These are phyloP conservation scores for Carpatolechia fugitivella DNA, from an alignment of 2,888 invertebrate species.

Conservation along the genomic window DNA sequence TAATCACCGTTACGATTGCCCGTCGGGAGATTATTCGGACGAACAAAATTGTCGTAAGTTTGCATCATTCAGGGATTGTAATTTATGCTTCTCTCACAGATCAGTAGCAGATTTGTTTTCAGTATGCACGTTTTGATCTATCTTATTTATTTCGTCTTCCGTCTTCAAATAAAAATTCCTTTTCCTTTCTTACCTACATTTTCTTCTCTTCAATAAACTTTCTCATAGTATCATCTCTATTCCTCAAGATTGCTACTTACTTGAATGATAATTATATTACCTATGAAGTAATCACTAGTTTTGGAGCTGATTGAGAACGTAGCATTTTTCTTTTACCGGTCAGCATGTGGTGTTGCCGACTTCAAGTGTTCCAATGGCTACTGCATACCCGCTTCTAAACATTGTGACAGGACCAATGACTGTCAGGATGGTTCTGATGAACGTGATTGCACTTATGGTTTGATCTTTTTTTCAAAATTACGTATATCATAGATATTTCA, in stretches of 20 bases:
- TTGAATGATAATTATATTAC: too few relatives aligned
- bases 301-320: conserved; percentile 26
- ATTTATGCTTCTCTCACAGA: conserved; percentile 21
- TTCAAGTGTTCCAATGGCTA: conserved; percentile 83
- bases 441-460: conserved; percentile 74
- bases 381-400: conserved; percentile 78
- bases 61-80: conserved; percentile 20
- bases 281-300: not conserved
- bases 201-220: too few relatives aligned
- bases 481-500: too few relatives aligned
- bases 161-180: not conserved
- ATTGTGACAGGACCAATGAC: conserved; percentile 77
- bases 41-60: conserved; percentile 89
- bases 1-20: conserved; percentile 83
- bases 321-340: conserved; percentile 74
- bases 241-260: too few relatives aligned
- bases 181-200: not conserved
- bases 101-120: conserved; percentile 19
- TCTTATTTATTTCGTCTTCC: not conserved
- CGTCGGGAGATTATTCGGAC: conserved; percentile 83
- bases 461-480: conserved; percentile 50
- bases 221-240: too few relatives aligned
- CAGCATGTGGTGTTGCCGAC: conserved; percentile 72
- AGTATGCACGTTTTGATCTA: conserved; percentile 1
- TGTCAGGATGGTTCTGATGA: conserved; percentile 81